Evolutionary conservation across 2,797 vertebrate genomes (phyloP), one percentile per base, ranked within the genome.

Genomic region (Xiphophorus birchmanni): DNA sequence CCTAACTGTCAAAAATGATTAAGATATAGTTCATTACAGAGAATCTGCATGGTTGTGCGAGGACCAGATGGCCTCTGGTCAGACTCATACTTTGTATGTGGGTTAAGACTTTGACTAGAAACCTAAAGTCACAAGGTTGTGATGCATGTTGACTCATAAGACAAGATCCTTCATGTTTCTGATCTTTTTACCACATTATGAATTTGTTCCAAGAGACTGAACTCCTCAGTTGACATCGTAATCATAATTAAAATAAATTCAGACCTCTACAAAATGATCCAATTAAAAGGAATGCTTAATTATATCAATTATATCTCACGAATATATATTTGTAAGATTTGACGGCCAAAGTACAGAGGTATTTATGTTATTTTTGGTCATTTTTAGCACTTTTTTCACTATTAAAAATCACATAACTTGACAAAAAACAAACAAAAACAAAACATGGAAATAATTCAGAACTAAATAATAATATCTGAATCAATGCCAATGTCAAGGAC

Each of bases 91-190:
- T 54, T 80, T 87, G 60, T 76, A 52, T 5, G 0, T 76, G 80
- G 71, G 56, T 74, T 76, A 45, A 77, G 82, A 73, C 81, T 79
- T 85, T 88, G 86, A 86, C 87, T 90, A 7, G 73, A 77, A 88
- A 92, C 86, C 81, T 88, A 75, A 86, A 92, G 85, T 90, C 91
- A 91, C 42, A 73, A 77, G 90, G 79, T 69, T 83, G 40, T 85
- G 86, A 87, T 80, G 72, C 74, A 72, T 63, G 37, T 72, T 82
- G 85, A 92, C 82, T 90, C 87, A 90, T 5, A 76, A 74, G 78
- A 73, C 78, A 80, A 74, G 80, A 87, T 82, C 63, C 44, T 82
- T 54, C 48, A 23, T 3, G 21, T 84, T 48, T 83, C 60, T 50
- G 17, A 77, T 69, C 60, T 23, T 18, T 13, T 74, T 45, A 21